Conservation (phyloP, 2,113 vertebrate species). For the Jacana jacana region DNA sequence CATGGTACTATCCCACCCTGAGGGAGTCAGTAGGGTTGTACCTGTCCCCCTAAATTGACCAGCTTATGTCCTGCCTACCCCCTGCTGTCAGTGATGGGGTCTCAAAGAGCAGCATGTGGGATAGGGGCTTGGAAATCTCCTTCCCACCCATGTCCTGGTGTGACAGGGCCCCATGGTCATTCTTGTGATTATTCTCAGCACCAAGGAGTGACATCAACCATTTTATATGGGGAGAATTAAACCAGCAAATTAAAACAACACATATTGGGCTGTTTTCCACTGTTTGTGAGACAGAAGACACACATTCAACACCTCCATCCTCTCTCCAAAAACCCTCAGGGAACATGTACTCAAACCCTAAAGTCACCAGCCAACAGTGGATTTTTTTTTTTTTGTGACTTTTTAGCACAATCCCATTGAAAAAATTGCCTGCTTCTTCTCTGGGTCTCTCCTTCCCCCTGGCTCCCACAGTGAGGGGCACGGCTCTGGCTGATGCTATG, state of each 20-base stretch:
- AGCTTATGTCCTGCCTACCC: neutral
- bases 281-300: neutral
- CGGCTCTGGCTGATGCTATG: accelerated
- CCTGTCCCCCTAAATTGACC: neutral
- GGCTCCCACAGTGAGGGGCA: neutral
- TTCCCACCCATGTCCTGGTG: neutral
- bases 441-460: neutral
- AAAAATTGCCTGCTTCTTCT: neutral
- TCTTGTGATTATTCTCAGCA: neutral
- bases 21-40: accelerated
- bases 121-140: neutral
- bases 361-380: neutral
- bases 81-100: neutral
- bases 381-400: neutral
- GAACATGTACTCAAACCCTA: neutral
- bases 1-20: accelerated
- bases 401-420: neutral
- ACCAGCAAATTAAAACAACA: neutral
- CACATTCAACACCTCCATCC: neutral
- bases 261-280: neutral
- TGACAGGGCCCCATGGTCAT: accelerated
- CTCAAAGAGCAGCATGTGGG: neutral
- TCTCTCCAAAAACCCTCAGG: neutral
- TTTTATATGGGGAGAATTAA: neutral
- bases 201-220: neutral